These are phyloP conservation scores for Drosophila carrolli DNA, from an alignment of 1,140 invertebrate genomes.

Conservation along the genomic window DNA sequence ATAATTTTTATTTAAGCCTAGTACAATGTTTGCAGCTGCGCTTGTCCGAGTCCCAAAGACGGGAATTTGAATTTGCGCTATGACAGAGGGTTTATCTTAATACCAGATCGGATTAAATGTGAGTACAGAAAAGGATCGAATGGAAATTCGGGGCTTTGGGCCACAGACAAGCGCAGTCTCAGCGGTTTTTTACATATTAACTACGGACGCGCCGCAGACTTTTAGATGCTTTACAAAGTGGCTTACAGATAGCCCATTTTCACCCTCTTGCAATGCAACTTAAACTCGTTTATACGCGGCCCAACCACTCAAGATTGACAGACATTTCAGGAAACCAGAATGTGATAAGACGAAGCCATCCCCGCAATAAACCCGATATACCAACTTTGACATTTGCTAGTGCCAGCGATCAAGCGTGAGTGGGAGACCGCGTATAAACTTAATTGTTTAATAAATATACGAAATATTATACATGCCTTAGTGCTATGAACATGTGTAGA, in stretches of 20 bases:
- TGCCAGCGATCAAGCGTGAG: slow-evolving; percentile 12
- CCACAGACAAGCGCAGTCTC: slow-evolving; percentile 28
- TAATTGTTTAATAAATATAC: slow-evolving; percentile 63
- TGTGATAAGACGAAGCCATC: slow-evolving; percentile 18
- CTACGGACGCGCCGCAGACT: slow-evolving; percentile 55
- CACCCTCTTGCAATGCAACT: slow-evolving; percentile 29
- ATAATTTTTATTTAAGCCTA: slow-evolving; percentile 53
- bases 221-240: slow-evolving; percentile 46
- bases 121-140: neutral
- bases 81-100: slow-evolving; percentile 10
- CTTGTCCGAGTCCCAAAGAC: slow-evolving; percentile 20
- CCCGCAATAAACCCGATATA: slow-evolving; percentile 14
- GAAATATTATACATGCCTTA: slow-evolving; percentile 77
- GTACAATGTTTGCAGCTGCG: slow-evolving; percentile 32
- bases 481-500: slow-evolving; percentile 71
- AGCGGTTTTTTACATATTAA: slow-evolving; percentile 25
- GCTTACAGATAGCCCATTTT: slow-evolving; percentile 25
- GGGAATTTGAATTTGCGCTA: slow-evolving; percentile 8
- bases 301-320: slow-evolving; percentile 15
- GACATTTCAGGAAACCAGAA: slow-evolving; percentile 46
- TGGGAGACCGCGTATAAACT: slow-evolving; percentile 51
- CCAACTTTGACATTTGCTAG: slow-evolving; percentile 32
- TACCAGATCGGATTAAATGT: slow-evolving; percentile 16
- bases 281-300: slow-evolving; percentile 23
- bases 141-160: slow-evolving; percentile 25